Conservation (phyloP, 2,113 vertebrate genomes). For the Talpa occidentalis region DNA sequence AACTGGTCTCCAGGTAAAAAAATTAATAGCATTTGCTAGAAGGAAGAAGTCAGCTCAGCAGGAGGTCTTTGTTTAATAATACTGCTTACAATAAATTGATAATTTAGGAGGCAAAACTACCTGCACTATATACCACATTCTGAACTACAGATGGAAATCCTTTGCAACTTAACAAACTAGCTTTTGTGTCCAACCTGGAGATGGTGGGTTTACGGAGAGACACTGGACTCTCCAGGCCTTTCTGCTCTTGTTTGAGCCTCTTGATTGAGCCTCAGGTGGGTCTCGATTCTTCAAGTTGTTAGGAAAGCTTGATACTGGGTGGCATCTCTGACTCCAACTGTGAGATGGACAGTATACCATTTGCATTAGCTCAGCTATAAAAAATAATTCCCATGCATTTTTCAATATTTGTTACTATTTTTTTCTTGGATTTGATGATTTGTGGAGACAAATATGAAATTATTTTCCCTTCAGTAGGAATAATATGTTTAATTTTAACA, state of each 20-base stretch:
- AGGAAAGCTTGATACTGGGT: not conserved
- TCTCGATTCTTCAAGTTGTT: not conserved
- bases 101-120: not conserved
- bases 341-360: not conserved
- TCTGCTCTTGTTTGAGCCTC: not conserved
- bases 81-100: not conserved
- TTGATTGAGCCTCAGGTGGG: too few species aligned
- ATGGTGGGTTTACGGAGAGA: not conserved
- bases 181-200: not conserved
- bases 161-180: not conserved
- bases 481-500: constrained; percentile 58
- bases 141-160: not conserved
- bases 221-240: not conserved
- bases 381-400: constrained; percentile 13
- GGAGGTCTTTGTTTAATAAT: not conserved
- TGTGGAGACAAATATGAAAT: constrained; percentile 50
- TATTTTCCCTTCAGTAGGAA: constrained; percentile 52
- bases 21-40: not conserved
- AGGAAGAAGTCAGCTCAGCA: not conserved
- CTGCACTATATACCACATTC: not conserved
- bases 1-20: not conserved
- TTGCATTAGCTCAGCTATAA: not conserved
- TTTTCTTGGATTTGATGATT: constrained; percentile 15
- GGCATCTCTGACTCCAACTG: not conserved
- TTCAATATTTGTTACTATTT: not conserved